Conservation (phyloP, 2,113 vertebrate genomes). For the Argyrosomus japonicus region DNA sequence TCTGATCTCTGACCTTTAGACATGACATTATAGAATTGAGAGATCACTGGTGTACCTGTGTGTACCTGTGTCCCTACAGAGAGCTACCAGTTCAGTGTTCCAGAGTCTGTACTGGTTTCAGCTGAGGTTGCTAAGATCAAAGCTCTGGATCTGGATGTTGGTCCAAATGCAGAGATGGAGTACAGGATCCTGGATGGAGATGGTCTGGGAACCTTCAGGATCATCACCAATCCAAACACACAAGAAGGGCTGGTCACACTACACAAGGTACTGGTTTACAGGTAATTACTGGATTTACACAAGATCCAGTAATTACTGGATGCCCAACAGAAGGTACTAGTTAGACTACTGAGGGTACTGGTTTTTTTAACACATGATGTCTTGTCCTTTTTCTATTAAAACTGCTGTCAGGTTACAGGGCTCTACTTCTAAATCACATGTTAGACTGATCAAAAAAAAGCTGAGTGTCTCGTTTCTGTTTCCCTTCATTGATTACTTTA, state of each 20-base stretch:
- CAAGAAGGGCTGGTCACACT: conserved; percentile 91
- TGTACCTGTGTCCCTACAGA: conserved; percentile 11
- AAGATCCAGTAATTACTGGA: conserved; percentile 21
- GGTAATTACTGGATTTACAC: conserved; percentile 20
- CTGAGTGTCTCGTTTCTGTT: no score
- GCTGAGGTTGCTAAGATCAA: conserved; percentile 91
- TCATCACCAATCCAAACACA: conserved; percentile 88
- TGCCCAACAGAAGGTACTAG: not conserved
- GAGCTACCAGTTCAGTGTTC: conserved; percentile 55
- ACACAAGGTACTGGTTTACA: conserved; percentile 38
- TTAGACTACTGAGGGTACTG: not conserved
- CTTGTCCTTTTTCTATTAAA: no score
- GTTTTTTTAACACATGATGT: not conserved
- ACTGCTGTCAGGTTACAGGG: no score
- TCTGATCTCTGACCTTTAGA: not conserved
- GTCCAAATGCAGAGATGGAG: conserved; percentile 92
- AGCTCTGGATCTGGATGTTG: conserved; percentile 89
- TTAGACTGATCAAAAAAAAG: no score
- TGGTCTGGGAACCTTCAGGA: conserved; percentile 87
- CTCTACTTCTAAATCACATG: no score
- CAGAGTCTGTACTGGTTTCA: conserved; percentile 54
- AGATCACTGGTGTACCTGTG: not conserved
- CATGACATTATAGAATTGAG: not conserved
- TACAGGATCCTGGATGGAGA: conserved; percentile 92
- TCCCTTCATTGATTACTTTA: no score